phyloP scores from a whole-genome alignment of 1,140 invertebrate species.

The Drosophila sechellia region DNA sequence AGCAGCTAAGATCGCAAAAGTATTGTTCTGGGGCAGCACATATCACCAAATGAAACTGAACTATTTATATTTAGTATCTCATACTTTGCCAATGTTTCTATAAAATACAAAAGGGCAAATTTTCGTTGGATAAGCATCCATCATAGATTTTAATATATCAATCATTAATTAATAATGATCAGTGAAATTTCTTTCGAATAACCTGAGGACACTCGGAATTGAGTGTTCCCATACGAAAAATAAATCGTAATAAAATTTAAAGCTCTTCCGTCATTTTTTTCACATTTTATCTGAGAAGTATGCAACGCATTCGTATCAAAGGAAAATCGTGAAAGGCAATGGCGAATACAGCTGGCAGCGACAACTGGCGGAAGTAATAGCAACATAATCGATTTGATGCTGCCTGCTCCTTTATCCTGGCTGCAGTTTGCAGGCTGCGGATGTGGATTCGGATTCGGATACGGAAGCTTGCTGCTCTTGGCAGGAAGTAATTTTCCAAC shows the following conservation, averaged over 20 bases:
- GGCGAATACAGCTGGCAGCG: conserved; percentile 63
- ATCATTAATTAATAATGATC: too few relatives aligned
- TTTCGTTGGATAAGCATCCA: too few relatives aligned
- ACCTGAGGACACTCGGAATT: not conserved
- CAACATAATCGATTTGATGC: conserved; percentile 79
- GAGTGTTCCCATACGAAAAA: not conserved
- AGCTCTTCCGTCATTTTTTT: not conserved
- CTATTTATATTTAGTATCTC: too few relatives aligned
- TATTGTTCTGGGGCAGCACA: not conserved
- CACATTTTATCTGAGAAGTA: not conserved
- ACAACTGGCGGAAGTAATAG: conserved; percentile 80
- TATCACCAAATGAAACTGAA: too few relatives aligned
- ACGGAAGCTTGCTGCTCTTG: conserved; percentile 42
- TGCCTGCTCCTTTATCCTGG: conserved; percentile 30
- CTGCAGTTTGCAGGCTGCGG: conserved; percentile 64
- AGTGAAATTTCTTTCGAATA: not conserved
- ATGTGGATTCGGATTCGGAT: conserved; percentile 34
- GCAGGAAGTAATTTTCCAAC: conserved; percentile 72
- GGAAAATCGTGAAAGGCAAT: conserved; percentile 12
- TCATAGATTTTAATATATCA: too few relatives aligned
- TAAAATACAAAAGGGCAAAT: too few relatives aligned
- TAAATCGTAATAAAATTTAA: conserved; percentile 13
- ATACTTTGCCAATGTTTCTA: too few relatives aligned
- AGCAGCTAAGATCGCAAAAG: not conserved
- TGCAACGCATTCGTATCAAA: conserved; percentile 13